Percentiles rank a stretch among this genome's conserved stretches.
These are phyloP conservation scores for Xiphorhynchus elegans DNA, from an alignment of 2,113 vertebrate species.

Conservation along the genomic window DNA sequence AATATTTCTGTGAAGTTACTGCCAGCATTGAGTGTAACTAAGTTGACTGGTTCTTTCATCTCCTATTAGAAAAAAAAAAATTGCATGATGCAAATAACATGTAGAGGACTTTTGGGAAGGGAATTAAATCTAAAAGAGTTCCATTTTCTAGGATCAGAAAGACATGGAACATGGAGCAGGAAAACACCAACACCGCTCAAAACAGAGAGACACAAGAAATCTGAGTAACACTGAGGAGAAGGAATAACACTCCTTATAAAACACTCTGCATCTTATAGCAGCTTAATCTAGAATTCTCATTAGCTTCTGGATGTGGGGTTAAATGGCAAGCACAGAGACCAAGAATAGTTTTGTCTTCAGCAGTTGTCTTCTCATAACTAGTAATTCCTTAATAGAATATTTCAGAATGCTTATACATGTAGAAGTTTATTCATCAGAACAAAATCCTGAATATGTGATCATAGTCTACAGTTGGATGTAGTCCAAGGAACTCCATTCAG, in stretches of 20 bases:
- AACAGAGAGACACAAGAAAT: neutral
- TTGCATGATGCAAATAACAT: neutral
- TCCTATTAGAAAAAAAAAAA: neutral
- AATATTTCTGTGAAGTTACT: neutral
- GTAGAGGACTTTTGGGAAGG: neutral
- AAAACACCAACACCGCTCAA: neutral
- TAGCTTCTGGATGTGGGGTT: neutral
- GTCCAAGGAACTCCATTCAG: neutral
- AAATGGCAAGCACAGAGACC: neutral
- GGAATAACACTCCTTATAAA: neutral
- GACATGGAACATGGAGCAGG: neutral
- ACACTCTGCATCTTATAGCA: neutral
- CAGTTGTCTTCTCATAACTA: neutral
- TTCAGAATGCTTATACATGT: neutral
- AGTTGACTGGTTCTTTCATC: neutral
- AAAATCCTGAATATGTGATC: neutral
- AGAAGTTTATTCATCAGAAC: neutral
- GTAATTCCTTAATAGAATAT: neutral
- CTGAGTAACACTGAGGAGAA: neutral
- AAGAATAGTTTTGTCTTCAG: neutral
- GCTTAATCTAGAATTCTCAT: neutral
- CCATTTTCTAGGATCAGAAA: neutral
- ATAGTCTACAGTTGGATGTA: neutral
- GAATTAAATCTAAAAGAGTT: neutral
- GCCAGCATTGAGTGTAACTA: rapidly evolving